Conservation (phyloP, 2,888 invertebrate genomes). For the Agrochola litura region DNA sequence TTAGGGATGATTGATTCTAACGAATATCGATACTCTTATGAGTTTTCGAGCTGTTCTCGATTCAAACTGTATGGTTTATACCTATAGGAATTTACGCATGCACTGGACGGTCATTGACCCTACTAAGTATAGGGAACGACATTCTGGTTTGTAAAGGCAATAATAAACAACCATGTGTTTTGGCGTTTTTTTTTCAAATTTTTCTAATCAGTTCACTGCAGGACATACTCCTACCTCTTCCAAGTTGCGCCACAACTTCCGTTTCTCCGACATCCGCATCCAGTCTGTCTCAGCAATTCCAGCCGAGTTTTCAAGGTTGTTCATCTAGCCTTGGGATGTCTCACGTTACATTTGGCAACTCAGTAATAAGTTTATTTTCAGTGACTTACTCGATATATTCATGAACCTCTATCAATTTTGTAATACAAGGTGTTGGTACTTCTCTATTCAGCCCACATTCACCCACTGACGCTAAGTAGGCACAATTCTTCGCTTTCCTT, state of each 20-base stretch:
- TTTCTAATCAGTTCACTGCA: not conserved
- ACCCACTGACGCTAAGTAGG: not conserved
- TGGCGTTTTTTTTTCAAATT: not conserved
- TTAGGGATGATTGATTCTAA: conserved; percentile 53
- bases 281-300: not conserved
- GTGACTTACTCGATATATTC: not conserved
- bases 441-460: conserved; percentile 16
- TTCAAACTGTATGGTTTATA: conserved; percentile 9
- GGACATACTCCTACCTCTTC: not conserved
- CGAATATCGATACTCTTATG: conserved; percentile 56
- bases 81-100: conserved; percentile 10
- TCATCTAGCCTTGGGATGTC: not conserved
- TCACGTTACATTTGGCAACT: not conserved
- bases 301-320: not conserved
- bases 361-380: not conserved
- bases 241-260: not conserved
- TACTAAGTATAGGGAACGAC: not conserved
- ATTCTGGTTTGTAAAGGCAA: not conserved
- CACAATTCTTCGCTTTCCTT: not conserved
- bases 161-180: not conserved
- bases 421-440: conserved; percentile 12
- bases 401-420: conserved; percentile 7
- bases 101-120: conserved; percentile 27
- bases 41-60: conserved; percentile 45
- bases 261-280: not conserved